These are phyloP conservation scores for Sesia bembeciformis DNA, from an alignment of 2,888 invertebrate species.

Conservation along the genomic window DNA sequence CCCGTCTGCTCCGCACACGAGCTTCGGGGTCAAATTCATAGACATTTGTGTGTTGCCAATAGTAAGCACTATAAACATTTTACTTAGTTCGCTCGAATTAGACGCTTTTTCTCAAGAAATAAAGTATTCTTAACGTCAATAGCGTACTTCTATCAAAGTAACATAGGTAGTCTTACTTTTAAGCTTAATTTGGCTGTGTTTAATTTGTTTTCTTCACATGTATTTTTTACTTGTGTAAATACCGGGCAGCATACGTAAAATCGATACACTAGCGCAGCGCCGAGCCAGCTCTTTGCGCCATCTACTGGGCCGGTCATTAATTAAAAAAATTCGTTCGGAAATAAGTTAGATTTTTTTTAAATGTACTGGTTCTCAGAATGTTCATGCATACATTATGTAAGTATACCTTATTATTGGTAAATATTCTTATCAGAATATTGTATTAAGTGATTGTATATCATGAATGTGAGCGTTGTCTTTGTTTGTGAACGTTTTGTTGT, in stretches of 20 bases:
- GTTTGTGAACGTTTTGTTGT: too few relatives aligned
- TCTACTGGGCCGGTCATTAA: conserved; percentile 26
- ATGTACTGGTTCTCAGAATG: too few relatives aligned
- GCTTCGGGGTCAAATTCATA: conserved; percentile 75
- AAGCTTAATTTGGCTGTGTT: background rate
- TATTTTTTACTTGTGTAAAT: conserved; percentile 47
- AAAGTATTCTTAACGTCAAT: too few relatives aligned
- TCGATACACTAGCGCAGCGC: conserved; percentile 69
- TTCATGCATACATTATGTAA: background rate
- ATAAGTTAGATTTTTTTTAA: background rate
- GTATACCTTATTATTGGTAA: background rate
- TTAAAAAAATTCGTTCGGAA: background rate
- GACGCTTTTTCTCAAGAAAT: too few relatives aligned
- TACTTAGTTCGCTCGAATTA: background rate
- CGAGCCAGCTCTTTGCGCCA: conserved; percentile 42
- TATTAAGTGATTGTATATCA: too few relatives aligned
- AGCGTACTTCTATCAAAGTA: background rate
- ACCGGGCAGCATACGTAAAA: conserved; percentile 41
- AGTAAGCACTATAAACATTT: background rate
- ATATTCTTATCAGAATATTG: too few relatives aligned
- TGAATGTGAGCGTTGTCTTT: too few relatives aligned
- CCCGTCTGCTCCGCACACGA: conserved; percentile 69
- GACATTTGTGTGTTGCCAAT: conserved; percentile 64
- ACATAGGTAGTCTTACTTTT: background rate
- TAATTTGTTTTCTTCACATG: background rate